phyloP scores from a whole-genome alignment of 2,113 vertebrate genomes.

The Hyperoodon ampullatus region DNA sequence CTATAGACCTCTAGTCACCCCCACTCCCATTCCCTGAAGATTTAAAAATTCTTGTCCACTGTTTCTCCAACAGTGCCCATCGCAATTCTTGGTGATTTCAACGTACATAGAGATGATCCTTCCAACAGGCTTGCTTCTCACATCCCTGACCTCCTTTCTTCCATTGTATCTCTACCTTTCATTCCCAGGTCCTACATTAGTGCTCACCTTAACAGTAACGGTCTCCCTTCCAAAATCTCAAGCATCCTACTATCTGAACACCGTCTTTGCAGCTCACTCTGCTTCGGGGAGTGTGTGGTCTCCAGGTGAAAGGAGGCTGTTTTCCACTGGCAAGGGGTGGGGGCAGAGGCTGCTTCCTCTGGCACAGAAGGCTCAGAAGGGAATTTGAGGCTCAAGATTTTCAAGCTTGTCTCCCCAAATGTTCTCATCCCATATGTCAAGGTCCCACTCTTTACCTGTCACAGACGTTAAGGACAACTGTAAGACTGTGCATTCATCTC shows the following conservation, averaged over 20 bases:
- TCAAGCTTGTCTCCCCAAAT: not conserved
- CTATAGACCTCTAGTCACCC: no score
- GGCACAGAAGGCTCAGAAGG: not conserved
- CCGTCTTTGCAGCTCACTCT: not conserved
- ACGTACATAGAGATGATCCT: not conserved
- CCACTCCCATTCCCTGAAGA: no score
- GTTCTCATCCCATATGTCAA: not conserved
- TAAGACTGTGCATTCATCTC: not conserved
- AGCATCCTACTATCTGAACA: not conserved
- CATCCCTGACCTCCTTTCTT: not conserved
- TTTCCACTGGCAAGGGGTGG: not conserved
- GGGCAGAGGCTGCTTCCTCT: not conserved
- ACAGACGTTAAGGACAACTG: not conserved
- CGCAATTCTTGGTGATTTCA: not conserved
- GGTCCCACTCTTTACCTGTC: not conserved
- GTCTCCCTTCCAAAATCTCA: not conserved
- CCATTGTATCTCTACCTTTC: not conserved
- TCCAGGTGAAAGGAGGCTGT: not conserved
- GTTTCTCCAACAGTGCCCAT: no score
- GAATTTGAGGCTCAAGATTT: not conserved
- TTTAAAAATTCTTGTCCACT: no score
- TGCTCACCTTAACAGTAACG: no score
- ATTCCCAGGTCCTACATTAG: not conserved
- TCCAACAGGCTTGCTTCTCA: not conserved
- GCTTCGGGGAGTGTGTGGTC: rapidly evolving